Evolutionary conservation across 2,113 vertebrate species (phyloP), one percentile per base, ranked within the genome.

Genomic region (Sprattus sprattus): DNA sequence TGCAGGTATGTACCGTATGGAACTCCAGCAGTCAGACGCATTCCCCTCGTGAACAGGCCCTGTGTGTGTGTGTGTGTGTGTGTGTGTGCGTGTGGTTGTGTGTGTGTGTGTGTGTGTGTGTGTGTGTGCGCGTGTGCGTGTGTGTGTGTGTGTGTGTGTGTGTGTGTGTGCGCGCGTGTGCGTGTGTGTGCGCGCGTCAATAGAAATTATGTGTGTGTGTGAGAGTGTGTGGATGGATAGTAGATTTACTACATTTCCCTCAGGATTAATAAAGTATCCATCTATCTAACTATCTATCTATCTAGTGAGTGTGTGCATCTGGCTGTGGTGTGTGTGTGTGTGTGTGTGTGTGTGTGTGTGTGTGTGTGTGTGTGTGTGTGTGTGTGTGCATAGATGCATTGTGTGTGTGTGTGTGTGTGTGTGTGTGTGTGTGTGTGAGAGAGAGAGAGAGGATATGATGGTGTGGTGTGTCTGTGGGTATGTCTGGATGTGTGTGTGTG

Each of bases 1-100:
- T 99, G 92, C 98, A 99, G 97, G 98, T 99, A 96, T 91, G 80
- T 90, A 88, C 88, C 84, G 85, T 88, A n/a, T n/a, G n/a, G n/a
- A 90, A 90, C 89, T 90, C 90, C 85, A 90, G 87, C 89, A 86
- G 86, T 90, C 88, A 88, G 86, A 91, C 47, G 86, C 91, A 88
- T 90, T n/a, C 88, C 86, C 84, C 89, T 87, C 87, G 91, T 91
- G 92, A 91, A 94, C 89, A 90, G 90, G 83, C 84, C 87, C 90
- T 92, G 88, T 87, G n/a, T n/a, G n/a, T n/a, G 54, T 57, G 54
- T 18, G 54, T 57, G 54, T 57, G 54, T 57, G 20, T 16, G 10
- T 15, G 54, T 57, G 54, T 57, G 54, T 57, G 54, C 2, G 16
- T 57, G 54, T 57, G 54, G 0, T 3, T 57, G 16, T 57, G 15